Percentiles rank a stretch among this genome's conserved stretches.
Conservation (phyloP, 2,888 invertebrate genomes). For the Diarsia dahlii region DNA sequence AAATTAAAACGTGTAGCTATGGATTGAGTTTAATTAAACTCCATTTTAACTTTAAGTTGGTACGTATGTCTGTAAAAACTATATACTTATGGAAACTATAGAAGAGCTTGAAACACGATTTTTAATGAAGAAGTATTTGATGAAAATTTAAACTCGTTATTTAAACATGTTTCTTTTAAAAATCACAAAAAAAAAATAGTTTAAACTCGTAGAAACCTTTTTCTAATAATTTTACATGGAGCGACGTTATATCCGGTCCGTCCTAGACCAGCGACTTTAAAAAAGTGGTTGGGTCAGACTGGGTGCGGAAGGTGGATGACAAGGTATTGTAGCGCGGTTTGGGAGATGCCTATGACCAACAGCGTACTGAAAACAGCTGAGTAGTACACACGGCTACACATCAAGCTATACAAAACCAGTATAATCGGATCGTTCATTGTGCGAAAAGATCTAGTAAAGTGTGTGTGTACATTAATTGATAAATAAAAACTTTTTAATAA, state of each 20-base stretch:
- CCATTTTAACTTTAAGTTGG: neutral
- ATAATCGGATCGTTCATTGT: too few species aligned
- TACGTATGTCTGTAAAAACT: neutral
- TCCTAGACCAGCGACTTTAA: neutral
- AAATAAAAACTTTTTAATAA: too few species aligned
- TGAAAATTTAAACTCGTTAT: neutral
- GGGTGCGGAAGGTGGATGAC: neutral
- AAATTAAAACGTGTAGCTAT: constrained; percentile 35
- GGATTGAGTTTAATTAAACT: constrained; percentile 15
- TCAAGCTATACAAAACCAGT: too few species aligned
- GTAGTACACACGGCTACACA: too few species aligned
- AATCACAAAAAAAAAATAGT: neutral
- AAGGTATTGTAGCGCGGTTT: neutral
- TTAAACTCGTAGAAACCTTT: neutral
- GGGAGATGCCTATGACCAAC: neutral
- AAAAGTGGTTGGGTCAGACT: neutral
- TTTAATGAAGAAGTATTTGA: neutral
- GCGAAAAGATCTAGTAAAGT: too few species aligned
- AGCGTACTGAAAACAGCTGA: too few species aligned
- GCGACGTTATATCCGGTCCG: neutral
- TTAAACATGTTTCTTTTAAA: neutral
- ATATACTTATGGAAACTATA: neutral
- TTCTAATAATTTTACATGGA: too few species aligned
- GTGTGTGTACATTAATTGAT: neutral
- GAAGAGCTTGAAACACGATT: neutral